Evolutionary conservation across 1,140 invertebrate species (phyloP), one percentile per base, ranked within the genome.

Genomic region (Dermatophagoides farinae): DNA sequence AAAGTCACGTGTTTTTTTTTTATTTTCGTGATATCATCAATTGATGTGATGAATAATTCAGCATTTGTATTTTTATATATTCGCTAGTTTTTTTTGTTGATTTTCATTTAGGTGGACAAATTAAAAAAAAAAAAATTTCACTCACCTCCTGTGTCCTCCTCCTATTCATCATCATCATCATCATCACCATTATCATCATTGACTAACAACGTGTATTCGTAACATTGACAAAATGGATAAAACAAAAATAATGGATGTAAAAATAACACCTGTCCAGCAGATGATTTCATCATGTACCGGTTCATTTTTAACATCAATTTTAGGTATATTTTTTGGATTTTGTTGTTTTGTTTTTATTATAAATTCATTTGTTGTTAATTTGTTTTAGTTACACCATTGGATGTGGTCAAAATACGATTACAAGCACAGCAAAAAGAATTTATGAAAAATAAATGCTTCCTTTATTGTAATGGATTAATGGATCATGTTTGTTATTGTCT

Each of bases 381-480:
- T 60, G 65, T 81, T 80, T 47, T 70, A 96, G 92, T 98, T 68
- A 98, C 95, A 6, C 95, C 95, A 0, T 73, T 98, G 63, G 95
- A 99, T 79, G 95, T 99, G 23, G 88, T 98, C 0, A 98, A 98
- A 77, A 95, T 96, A 64, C 78, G 95, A 39, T 75, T 98, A 18
- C 95, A 99, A 77, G 81, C 87, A 4, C 93, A 97, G 72, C 83
- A 89, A 66, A 88, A 88, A 66, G 79, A 80, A 1, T 71, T 84
- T 64, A 69, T 84, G 8, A 83, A 81, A 22, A 86, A 89, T 59
- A 85, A 86, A 71, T 97, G 91, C 75, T 97, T 91, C 72, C 72
- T 97, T 11, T 97, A 95, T 72, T 95, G 89, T 69, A 97, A 97
- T 78, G 93, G 93, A 0, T 74, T 99, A n/a, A 97, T 97, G 91